Base-by-base conservation (phyloP, 2,888 invertebrate genomes). In the Mantis religiosa region DNA sequence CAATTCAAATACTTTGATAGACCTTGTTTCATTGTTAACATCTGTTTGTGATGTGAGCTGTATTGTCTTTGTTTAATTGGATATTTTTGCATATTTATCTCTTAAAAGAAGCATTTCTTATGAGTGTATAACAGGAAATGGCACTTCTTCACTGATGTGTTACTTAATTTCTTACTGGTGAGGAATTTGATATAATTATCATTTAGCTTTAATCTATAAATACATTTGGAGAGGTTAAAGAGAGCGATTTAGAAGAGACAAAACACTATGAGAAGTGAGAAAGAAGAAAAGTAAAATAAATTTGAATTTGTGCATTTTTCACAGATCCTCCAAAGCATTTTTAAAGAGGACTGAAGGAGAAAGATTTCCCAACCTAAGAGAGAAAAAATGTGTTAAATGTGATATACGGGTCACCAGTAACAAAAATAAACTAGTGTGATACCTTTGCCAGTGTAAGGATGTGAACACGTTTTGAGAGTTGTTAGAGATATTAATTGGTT, bases 351-450 rank as follows among this genome's bases (percentile, higher is more conserved):
- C 54, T 20, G 20, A 71, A 71, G 8, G 20, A 71, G 20, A 20
- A 41, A 71, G 54, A 8, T 71, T 71, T 15, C 54, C 54, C 54
- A 25, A 20, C 25, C 4, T 20, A 20, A 71, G 54, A 71, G 54
- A 54, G 25, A 71, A 20, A 71, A 54, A 71, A 71, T 20, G 20
- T 71, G 20, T 82, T 87, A 82, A 82, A 87, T 87, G 87, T 87
- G 87, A 87, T 82, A 87, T 87, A 87, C 82, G 87, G 87, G 87
- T 87, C 87, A 87, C 87, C 30, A 87, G 34, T 30, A 7, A 87
- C 30, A 82, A 28, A 82, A 28, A 15, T 15, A 71, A 71, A 71
- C 54, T 71, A 71, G 27, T 71, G 86, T 87, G 87, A 82, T 87
- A 87, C 87, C 87, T 82, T 82, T 71, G 41, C 87, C 81, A 82